Evolutionary conservation across 2,888 invertebrate species (phyloP).

Genomic region (Caenorhabditis sinica): DNA sequence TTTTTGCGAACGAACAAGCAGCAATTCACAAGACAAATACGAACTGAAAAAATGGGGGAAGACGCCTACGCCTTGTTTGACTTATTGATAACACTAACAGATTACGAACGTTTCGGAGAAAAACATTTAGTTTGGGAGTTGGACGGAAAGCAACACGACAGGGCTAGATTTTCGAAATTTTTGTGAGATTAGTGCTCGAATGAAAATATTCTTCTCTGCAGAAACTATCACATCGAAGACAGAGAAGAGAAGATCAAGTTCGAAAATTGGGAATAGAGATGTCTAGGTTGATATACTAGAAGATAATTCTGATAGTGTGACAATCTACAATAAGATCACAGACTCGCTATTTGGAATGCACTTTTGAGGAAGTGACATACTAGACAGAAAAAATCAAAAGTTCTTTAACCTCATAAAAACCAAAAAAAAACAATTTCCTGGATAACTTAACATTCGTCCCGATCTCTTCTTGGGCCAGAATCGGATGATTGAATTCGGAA

Average conservation of each 20-base stretch:
- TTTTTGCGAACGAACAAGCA: slow-evolving; percentile 48
- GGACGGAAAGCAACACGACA: slow-evolving; percentile 24
- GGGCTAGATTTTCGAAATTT: slow-evolving; percentile 45
- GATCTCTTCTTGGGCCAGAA: too few species aligned
- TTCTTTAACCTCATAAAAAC: too few species aligned
- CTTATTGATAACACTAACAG: slow-evolving; percentile 59
- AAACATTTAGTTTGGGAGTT: slow-evolving; percentile 38
- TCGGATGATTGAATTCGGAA: background rate
- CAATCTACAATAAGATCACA: too few species aligned
- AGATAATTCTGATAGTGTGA: too few species aligned
- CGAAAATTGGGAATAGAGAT: too few species aligned
- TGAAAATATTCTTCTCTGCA: background rate
- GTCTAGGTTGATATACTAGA: too few species aligned
- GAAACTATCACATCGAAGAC: too few species aligned
- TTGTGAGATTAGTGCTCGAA: slow-evolving; percentile 38
- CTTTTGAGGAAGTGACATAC: too few species aligned
- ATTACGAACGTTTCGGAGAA: slow-evolving; percentile 61
- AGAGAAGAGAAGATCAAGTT: background rate
- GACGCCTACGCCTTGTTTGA: slow-evolving; percentile 59
- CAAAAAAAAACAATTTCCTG: too few species aligned
- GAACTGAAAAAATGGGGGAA: slow-evolving; percentile 25
- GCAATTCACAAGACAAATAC: slow-evolving; percentile 56
- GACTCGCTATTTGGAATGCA: too few species aligned
- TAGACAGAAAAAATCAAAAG: too few species aligned
- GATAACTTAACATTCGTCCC: too few species aligned